Evolutionary conservation across 2,888 invertebrate genomes (phyloP), one percentile per base, ranked within the genome.

Genomic region (Deilephila elpenor): DNA sequence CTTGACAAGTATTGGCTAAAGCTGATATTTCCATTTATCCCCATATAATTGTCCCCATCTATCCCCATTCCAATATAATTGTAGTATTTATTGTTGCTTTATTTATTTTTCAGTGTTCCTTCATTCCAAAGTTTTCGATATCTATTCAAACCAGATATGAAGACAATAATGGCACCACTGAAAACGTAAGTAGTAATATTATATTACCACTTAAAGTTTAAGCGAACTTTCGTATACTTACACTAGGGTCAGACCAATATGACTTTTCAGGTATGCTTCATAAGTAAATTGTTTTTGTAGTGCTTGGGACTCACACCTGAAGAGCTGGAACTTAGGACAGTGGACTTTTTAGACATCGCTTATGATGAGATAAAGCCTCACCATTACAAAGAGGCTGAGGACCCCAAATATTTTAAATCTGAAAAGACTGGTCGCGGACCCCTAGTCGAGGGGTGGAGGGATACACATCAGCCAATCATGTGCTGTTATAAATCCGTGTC

Each of bases 401-500:
- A 98, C 91, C 97, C 97, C 0, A 97, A 97, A 83, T 97, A 96
- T 85, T 98, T 97, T 84, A 97, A 97, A 88, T 98, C 98, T 0
- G 94, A 95, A 82, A 97, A 97, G 90, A 98, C 98, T 8, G 96
- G 96, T 14, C 95, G 98, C 53, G 98, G 98, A 0, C 98, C 98
- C 0, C 91, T 98, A 6, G 95, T 96, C 29, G 97, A 98, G 88
- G 97, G 97, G 4, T 98, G 98, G 98, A 94, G 96, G 71, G 96
- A 96, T 20, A 95, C 93, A 0, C 96, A 95, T 51, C 94, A 95
- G 76, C 98, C 98, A 0, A 96, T 98, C 71, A 98, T 98, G 98
- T 98, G 98, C 91, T 98, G 98, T 75, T 99, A 99, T 86, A 98
- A 99, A 91, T 93, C 97, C 72, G 98, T 98, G 0, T 95, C 96